Base-by-base conservation (phyloP, 2,888 invertebrate genomes). In the Eutolmus rufibarbis region DNA sequence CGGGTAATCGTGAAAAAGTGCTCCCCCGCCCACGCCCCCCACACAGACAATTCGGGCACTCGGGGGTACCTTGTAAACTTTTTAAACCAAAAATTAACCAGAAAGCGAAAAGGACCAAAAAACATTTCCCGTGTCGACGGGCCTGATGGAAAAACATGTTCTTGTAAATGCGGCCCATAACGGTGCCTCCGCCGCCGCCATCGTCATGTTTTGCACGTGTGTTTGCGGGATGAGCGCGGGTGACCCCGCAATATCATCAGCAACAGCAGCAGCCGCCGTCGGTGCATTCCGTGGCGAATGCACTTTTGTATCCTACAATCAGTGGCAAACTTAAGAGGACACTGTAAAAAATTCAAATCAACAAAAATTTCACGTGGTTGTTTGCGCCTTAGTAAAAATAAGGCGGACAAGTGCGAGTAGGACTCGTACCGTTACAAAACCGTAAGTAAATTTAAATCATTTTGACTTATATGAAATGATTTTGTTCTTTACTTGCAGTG, bases 111-210 rank as follows among this genome's bases (percentile, higher is more conserved):
- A 66, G 66, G 66, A 28, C 66, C 12, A 66, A 66, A 66, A 66
- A 66, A 9, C 19, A 66, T 66, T 76, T 76, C 37, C 76, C 79
- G 81, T 81, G 81, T 34, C 34, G 81, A 81, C 23, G 57, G 66
- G 23, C 23, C 37, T 12, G 40, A 23, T 84, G 40, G 51, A 51
- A 84, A 66, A 57, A 84, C 66, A 66, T 23, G 82, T 66, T 66
- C 82, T 16, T 51, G 66, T 84, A 84, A 84, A 66, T 66, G 66
- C 40, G 82, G 66, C 82, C 66, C 66, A 84, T 84, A 84, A 84
- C 82, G 82, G 82, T 84, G 82, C 57, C 66, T 84, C 5, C 57
- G 57, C 66, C 5, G 43, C 4, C 43, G 16, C 16, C 12, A 66
- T 84, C 66, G 66, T 66, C 57, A 40, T 66, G 43, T 34, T 82